Conservation (phyloP, 2,797 vertebrate species). For the Enteromius treurensis region DNA sequence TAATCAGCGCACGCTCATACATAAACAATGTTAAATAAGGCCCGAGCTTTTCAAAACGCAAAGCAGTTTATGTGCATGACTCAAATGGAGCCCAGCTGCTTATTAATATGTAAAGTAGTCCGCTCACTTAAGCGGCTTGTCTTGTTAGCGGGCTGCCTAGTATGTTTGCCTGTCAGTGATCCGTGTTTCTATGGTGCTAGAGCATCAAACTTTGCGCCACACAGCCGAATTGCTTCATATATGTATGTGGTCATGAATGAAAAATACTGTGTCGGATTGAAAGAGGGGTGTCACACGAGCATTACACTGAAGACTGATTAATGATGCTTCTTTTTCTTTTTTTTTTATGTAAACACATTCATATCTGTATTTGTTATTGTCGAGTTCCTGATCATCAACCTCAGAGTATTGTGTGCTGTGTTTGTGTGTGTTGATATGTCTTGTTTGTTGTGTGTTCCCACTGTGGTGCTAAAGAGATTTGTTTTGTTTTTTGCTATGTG, state of each 20-base stretch:
- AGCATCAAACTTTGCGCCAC: slow-evolving; percentile 16
- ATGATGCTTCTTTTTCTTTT: background rate
- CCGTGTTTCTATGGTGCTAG: slow-evolving; percentile 37
- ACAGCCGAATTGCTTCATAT: slow-evolving; percentile 3
- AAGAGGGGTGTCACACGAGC: background rate
- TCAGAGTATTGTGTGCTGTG: slow-evolving; percentile 52
- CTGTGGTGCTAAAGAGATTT: slow-evolving; percentile 75
- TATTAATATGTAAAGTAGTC: slow-evolving; percentile 49
- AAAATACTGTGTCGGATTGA: background rate
- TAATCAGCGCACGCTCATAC: slow-evolving; percentile 44
- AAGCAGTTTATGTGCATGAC: slow-evolving; percentile 23
- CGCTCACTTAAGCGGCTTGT: slow-evolving; percentile 31
- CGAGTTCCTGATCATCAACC: slow-evolving; percentile 33
- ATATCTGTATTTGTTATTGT: slow-evolving; percentile 6
- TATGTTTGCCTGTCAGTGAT: slow-evolving; percentile 35
- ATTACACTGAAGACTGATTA: slow-evolving; percentile 17
- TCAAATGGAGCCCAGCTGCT: slow-evolving; percentile 39
- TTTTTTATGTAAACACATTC: background rate
- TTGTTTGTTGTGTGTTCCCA: slow-evolving; percentile 63
- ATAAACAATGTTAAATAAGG: slow-evolving; percentile 42
- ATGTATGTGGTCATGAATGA: slow-evolving; percentile 15
- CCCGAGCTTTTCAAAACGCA: slow-evolving; percentile 15
- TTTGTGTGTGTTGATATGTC: slow-evolving; percentile 59
- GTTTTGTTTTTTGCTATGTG: slow-evolving; percentile 63
- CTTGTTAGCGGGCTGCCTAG: slow-evolving; percentile 34